Conservation (phyloP, 2,797 vertebrate genomes). For the Falco novaeseelandiae region DNA sequence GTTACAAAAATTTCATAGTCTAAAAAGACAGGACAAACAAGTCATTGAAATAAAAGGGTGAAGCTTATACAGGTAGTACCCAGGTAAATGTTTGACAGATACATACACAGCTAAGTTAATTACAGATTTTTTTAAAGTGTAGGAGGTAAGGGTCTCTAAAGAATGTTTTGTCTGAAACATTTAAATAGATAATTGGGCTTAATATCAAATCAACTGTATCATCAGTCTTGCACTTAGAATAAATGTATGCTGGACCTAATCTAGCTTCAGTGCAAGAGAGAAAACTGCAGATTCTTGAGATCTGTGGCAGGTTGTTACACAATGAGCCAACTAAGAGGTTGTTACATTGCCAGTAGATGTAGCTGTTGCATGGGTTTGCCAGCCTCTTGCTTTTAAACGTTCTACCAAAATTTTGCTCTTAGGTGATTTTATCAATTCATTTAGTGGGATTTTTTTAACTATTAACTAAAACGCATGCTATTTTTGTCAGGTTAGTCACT, state of each 20-base stretch:
- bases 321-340: neutral
- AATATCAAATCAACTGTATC: neutral
- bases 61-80: neutral
- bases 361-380: constrained; percentile 58
- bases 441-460: constrained; percentile 8
- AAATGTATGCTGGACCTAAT: neutral
- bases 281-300: neutral
- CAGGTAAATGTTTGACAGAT: neutral
- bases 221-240: neutral
- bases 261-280: neutral
- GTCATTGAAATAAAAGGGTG: neutral
- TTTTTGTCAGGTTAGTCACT: constrained; percentile 28
- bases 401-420: neutral
- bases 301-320: neutral
- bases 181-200: neutral
- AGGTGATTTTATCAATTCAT: neutral
- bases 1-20: neutral
- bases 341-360: constrained; percentile 55
- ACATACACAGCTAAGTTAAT: neutral
- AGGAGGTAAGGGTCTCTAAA: neutral
- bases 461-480: neutral
- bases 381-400: neutral
- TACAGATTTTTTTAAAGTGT: neutral
- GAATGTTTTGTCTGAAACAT: neutral
- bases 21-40: neutral